Conservation (phyloP, 2,113 vertebrate genomes). For the Cyprinodon variegatus region DNA sequence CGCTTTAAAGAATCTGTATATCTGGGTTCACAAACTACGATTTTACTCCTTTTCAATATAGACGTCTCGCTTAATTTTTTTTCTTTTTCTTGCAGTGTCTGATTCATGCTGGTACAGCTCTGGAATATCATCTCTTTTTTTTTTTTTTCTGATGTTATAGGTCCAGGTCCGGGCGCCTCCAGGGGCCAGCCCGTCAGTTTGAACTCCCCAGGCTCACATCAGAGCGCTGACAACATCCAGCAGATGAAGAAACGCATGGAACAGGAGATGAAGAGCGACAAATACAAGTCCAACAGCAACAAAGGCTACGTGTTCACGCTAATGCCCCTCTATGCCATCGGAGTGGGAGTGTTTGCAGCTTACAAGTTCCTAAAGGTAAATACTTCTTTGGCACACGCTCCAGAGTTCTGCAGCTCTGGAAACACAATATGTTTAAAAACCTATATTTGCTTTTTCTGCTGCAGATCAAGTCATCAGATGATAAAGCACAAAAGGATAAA, state of each 20-base stretch:
- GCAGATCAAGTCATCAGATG: conserved; percentile 86
- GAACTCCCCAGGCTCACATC: conserved; percentile 61
- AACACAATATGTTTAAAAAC: neutral
- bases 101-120: neutral
- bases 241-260: conserved; percentile 88
- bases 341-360: conserved; percentile 88
- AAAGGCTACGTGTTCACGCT: conserved; percentile 89
- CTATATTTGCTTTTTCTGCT: conserved; percentile 1
- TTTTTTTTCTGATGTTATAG: neutral
- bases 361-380: conserved; percentile 90
- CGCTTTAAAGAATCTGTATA: too few species aligned
- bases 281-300: conserved; percentile 78
- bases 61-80: too few species aligned
- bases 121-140: neutral
- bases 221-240: conserved; percentile 76
- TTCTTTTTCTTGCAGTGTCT: too few species aligned
- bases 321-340: conserved; percentile 89
- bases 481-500: conserved; percentile 77
- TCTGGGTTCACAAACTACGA: neutral
- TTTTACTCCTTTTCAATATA: neutral
- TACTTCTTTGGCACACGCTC: neutral
- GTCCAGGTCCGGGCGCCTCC: conserved; percentile 49
- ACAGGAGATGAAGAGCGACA: conserved; percentile 84
- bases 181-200: conserved; percentile 58
- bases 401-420: neutral